Evolutionary conservation across 2,888 invertebrate species (phyloP), one percentile per base, ranked within the genome.

Genomic region (Brenthis daphne): DNA sequence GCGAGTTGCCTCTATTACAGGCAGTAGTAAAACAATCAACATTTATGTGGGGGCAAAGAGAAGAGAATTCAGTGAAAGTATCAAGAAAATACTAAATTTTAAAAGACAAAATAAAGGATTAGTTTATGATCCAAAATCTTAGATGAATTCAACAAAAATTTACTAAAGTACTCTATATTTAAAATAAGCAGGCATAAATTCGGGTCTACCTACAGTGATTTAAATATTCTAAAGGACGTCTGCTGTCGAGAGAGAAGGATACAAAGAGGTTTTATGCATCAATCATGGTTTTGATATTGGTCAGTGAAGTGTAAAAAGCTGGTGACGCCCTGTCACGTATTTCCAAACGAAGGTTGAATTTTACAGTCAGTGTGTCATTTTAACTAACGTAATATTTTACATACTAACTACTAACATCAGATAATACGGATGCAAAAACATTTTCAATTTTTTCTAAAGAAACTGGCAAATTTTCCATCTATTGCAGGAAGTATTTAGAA

Each of bases 261-360:
- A 43, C 58, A 56, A 57, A 74, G 74, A 75, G 74, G 68, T 60
- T 75, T 67, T 74, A 67, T 73, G 66, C 66, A 80, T 82, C 73
- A 75, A 79, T 81, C 78, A 79, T 76, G 74, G 73, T 71, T 78
- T 70, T 77, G 76, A 78, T 37, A 43, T 77, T 79, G 77, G 71
- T 70, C 78, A 76, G 73, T 79, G 76, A 74, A 74, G 74, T 76
- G 76, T 74, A 69, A 71, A 73, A 60, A 57, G 11, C 24, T 64
- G 55, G 20, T 73, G 69, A 56, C 58, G 69, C 72, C 69, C 67
- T 65, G 65, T 73, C 64, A 76, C 80, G 80, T 78, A 79, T 79
- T 73, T 65, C 64, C 16, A 60, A 60, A 67, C 51, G 77, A 82
- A 84, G 82, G 82, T 78, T 76, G 68, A 58, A 63, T 14, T 74